These are phyloP conservation scores for Reinhardtius hippoglossoides DNA, from an alignment of 2,113 vertebrate species.

Conservation along the genomic window DNA sequence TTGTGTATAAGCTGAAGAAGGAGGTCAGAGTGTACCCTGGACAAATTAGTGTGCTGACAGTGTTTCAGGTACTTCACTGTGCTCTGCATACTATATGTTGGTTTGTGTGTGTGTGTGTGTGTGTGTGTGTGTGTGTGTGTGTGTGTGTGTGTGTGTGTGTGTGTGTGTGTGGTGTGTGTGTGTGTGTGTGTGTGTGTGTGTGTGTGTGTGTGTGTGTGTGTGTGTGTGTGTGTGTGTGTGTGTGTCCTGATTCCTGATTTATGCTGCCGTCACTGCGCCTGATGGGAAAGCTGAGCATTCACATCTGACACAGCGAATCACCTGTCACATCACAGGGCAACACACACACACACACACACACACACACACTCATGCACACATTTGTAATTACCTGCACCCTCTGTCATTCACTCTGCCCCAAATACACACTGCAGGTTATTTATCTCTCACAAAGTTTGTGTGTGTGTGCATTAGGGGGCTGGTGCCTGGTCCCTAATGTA, in stretches of 20 bases:
- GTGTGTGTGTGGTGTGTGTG: too few species aligned
- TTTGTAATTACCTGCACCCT: slow-evolving; percentile 9
- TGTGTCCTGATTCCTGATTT: slow-evolving; percentile 26
- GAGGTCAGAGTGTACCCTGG: not conserved
- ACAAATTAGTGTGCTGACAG: not conserved
- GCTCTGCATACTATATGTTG: not conserved
- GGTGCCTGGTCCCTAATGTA: slow-evolving; percentile 18
- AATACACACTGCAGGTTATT: slow-evolving; percentile 25
- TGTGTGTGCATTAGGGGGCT: not conserved
- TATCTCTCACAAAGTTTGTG: not conserved
- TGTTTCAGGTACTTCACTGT: not conserved
- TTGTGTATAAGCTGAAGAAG: not conserved
- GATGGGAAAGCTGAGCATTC: slow-evolving; percentile 58
- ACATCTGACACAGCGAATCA: slow-evolving; percentile 43
- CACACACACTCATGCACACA: slow-evolving; percentile 1
- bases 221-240: too few species aligned
- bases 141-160: too few species aligned
- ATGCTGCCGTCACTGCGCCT: slow-evolving; percentile 51
- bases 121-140: slow-evolving; percentile 1
- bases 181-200: too few species aligned
- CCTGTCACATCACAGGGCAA: slow-evolving; percentile 31
- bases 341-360: slow-evolving; percentile 6
- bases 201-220: too few species aligned
- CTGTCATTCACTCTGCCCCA: not conserved
- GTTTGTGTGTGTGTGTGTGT: slow-evolving; percentile 7